Evolutionary conservation across 2,113 vertebrate species (phyloP).

Genomic region (Sinocyclocheilus anshuiensis): DNA sequence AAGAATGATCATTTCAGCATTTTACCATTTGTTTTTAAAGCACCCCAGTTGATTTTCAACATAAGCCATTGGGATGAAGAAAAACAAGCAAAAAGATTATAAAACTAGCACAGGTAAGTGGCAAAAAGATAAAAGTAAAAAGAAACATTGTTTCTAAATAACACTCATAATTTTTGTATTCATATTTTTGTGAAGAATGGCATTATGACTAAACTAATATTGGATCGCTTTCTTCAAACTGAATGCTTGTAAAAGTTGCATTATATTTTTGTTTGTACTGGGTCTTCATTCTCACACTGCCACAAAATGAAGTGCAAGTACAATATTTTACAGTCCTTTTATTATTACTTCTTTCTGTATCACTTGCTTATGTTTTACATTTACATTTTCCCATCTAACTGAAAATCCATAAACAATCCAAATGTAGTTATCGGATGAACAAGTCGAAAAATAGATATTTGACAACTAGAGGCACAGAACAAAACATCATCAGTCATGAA

Average conservation of each 20-base stretch:
- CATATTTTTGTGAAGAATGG: background rate
- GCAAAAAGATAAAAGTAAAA: background rate
- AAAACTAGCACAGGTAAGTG: background rate
- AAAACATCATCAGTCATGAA: constrained; percentile 7
- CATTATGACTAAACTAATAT: background rate
- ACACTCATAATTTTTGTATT: background rate
- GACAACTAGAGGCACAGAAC: background rate
- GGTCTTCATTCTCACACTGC: background rate
- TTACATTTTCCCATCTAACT: background rate
- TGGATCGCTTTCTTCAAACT: background rate
- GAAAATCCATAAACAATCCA: background rate
- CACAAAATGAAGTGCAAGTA: background rate
- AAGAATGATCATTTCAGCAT: background rate
- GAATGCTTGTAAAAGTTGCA: background rate
- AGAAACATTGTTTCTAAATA: background rate
- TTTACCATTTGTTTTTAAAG: background rate
- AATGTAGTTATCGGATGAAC: background rate
- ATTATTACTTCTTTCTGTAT: background rate
- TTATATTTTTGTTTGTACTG: background rate
- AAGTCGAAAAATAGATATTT: background rate
- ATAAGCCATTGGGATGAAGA: background rate
- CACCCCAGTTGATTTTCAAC: background rate
- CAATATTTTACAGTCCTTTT: background rate
- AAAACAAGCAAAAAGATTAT: background rate
- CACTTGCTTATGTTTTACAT: background rate